phyloP scores from a whole-genome alignment of 2,797 vertebrate species.

The Neostethus bicornis region DNA sequence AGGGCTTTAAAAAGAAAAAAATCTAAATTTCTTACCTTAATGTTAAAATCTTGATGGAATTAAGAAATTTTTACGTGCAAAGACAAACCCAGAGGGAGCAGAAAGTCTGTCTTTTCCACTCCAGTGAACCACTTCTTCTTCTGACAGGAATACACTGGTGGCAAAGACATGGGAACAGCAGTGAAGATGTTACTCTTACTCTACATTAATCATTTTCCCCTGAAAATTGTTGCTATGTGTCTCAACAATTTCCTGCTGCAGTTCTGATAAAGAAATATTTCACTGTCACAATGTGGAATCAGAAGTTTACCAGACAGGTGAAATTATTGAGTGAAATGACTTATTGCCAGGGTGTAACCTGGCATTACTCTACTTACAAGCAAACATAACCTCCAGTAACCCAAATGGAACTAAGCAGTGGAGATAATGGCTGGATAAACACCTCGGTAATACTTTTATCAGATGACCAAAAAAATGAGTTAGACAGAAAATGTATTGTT shows the following conservation, averaged over 20 bases:
- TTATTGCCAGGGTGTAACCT: too few relatives aligned
- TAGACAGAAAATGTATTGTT: too few relatives aligned
- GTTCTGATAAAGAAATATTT: neutral
- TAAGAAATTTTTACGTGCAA: slow-evolving; percentile 14
- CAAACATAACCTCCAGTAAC: too few relatives aligned
- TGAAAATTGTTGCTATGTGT: neutral
- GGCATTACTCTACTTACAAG: too few relatives aligned
- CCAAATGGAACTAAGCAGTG: too few relatives aligned
- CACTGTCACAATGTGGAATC: neutral
- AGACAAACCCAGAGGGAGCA: slow-evolving; percentile 19
- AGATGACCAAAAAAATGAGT: too few relatives aligned
- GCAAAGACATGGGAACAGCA: slow-evolving; percentile 5
- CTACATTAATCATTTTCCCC: slow-evolving; percentile 7
- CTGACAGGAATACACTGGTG: slow-evolving; percentile 41
- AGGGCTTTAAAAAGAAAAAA: slow-evolving; percentile 7
- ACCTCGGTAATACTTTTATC: too few relatives aligned
- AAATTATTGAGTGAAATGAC: neutral
- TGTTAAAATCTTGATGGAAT: slow-evolving; percentile 16
- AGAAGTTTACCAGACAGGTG: neutral
- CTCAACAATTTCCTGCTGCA: slow-evolving; percentile 1
- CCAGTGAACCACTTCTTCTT: slow-evolving; percentile 21
- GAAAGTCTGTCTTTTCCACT: slow-evolving; percentile 16
- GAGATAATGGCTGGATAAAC: too few relatives aligned
- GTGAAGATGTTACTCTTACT: slow-evolving; percentile 7
- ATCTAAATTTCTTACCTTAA: slow-evolving; percentile 9